A percentile compares a stretch with the other conserved stretches of the same genome.
These are phyloP conservation scores for Eurois occulta DNA, from an alignment of 2,888 invertebrate species.

Conservation along the genomic window DNA sequence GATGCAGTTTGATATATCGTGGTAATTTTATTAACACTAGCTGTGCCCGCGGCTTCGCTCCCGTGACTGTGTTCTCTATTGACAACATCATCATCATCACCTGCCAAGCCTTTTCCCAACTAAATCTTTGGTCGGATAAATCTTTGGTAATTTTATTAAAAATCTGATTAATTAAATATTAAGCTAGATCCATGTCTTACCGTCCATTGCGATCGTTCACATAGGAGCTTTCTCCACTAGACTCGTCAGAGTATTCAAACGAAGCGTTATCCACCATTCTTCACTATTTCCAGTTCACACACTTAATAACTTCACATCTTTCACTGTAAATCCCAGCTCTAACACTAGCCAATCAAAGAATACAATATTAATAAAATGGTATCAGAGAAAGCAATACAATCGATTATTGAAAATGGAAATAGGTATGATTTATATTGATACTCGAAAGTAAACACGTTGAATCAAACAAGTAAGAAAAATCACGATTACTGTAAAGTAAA, in stretches of 20 bases:
- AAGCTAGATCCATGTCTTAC: conserved; percentile 73
- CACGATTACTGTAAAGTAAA: conserved; percentile 31
- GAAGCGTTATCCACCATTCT: conserved; percentile 88
- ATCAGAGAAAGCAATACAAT: background rate
- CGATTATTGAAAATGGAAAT: conserved; percentile 21
- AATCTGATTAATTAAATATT: background rate
- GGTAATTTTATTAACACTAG: background rate
- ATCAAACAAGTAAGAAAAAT: conserved; percentile 14
- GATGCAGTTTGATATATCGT: conserved; percentile 3
- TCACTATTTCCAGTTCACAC: conserved; percentile 62
- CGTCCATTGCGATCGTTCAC: conserved; percentile 69
- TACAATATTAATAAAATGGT: conserved; percentile 20
- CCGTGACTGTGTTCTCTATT: background rate
- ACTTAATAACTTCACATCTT: conserved; percentile 57
- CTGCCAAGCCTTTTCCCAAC: background rate
- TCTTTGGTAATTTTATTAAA: background rate
- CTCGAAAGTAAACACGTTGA: conserved; percentile 1
- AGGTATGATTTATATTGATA: conserved; percentile 17
- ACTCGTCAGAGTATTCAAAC: conserved; percentile 86
- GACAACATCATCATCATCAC: background rate
- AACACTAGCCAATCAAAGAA: conserved; percentile 23
- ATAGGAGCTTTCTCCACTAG: conserved; percentile 78
- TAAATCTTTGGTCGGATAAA: background rate
- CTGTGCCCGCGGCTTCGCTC: background rate
- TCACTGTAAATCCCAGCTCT: conserved; percentile 59